Evolutionary conservation across 2,113 vertebrate species (phyloP), one percentile per base, ranked within the genome.

Genomic region (Coreoperca whiteheadi): DNA sequence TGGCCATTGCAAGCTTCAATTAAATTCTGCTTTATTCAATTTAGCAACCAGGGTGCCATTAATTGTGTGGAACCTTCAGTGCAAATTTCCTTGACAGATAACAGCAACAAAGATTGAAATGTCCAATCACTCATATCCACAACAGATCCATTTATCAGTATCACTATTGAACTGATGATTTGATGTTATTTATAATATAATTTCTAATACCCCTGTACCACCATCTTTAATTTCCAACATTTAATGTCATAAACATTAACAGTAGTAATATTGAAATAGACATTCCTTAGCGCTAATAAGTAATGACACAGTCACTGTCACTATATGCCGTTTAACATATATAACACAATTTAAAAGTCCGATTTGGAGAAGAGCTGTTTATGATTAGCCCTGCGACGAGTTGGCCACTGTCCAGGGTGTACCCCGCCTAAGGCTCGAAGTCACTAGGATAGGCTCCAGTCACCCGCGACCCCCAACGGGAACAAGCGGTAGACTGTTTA

Each of bases 1-100:
- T 70, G 81, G 87, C 88, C 41, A 66, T 23, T 11, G 46, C 10
- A 25, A 48, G 53, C 65, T 50, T 74, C 34, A 65, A 2, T 77
- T 51, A 37, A 20, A 54, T 46, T n/a, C 0, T 25, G 5, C 64
- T 37, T 68, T 39, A n/a, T 67, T 64, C 23, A 57, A 20, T 76
- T 8, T 37, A 34, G 39, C 8, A 79, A 53, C 14, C 4, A 54
- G 0, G 6, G 5, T 16, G n/a, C 0, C 0, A 2, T 4, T 43
- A 28, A 66, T 15, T 66, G 23, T 41, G 37, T 25, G 21, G n/a
- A 32, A 65, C 25, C 28, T 56, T 0, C 4, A 4, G 14, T 1
- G 43, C 25, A 41, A 3, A 6, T 48, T 46, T 12, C 53, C 0
- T 9, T 16, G 30, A 63, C 18, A 14, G 74, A 43, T 34, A 30